phyloP scores from a whole-genome alignment of 2,113 vertebrate species.

The Neodontobutis hainanensis region DNA sequence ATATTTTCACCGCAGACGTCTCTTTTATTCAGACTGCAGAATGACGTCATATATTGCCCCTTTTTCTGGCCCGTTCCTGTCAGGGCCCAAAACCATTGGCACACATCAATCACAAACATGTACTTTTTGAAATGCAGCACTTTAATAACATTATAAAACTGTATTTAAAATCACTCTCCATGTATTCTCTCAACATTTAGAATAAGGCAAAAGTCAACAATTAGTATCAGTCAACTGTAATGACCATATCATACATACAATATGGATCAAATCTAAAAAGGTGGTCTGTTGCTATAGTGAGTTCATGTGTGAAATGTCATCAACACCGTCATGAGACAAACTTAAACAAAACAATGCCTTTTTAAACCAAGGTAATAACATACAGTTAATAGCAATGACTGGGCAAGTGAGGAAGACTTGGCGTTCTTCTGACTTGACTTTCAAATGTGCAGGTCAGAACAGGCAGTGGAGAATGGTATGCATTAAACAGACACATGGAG shows the following conservation, averaged over 20 bases:
- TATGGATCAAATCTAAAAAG: conserved; percentile 68
- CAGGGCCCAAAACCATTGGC: conserved; percentile 18
- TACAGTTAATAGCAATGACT: neutral
- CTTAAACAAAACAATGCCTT: neutral
- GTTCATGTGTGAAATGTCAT: conserved; percentile 14
- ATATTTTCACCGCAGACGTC: neutral
- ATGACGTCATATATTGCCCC: conserved; percentile 76
- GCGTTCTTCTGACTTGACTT: neutral
- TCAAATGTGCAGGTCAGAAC: conserved; percentile 1
- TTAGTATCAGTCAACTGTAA: conserved; percentile 67
- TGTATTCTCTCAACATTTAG: conserved; percentile 73
- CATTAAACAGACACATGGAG: neutral
- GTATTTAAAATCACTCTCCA: conserved; percentile 62
- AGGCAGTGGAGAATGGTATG: neutral
- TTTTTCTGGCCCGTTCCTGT: conserved; percentile 16
- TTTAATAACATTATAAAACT: conserved; percentile 83
- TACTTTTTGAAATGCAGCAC: conserved; percentile 78
- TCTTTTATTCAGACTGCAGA: conserved; percentile 68
- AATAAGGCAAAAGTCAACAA: conserved; percentile 79
- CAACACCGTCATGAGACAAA: conserved; percentile 13
- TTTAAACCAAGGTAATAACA: neutral
- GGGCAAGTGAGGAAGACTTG: neutral
- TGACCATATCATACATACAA: conserved; percentile 72
- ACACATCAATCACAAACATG: conserved; percentile 2
- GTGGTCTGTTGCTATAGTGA: conserved; percentile 68